Evolutionary conservation across 2,888 invertebrate species (phyloP).

Genomic region (Coleophora deauratella): DNA sequence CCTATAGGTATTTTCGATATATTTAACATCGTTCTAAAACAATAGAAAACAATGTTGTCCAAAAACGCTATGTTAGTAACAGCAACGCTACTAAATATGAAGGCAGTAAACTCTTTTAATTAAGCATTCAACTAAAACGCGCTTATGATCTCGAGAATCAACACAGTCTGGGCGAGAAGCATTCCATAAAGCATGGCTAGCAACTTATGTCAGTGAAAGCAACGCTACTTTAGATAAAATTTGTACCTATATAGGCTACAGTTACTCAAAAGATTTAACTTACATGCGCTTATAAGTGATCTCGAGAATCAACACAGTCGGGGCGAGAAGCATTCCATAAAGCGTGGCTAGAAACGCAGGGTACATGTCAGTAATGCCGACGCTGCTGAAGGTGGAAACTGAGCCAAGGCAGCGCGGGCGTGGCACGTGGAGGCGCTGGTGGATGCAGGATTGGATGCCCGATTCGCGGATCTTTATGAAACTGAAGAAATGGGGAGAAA

Average conservation of each 20-base stretch:
- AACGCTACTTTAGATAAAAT: too few relatives aligned
- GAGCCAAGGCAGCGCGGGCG: constrained; percentile 73
- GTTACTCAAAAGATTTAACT: constrained; percentile 1
- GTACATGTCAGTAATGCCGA: constrained; percentile 72
- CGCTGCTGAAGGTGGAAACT: constrained; percentile 75
- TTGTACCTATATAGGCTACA: too few relatives aligned
- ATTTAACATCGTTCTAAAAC: too few relatives aligned
- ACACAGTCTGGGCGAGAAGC: constrained; percentile 46
- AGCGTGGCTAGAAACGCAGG: constrained; percentile 67
- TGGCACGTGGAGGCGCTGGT: constrained; percentile 72
- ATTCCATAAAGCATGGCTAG: constrained; percentile 64
- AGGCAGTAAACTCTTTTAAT: too few relatives aligned
- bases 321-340: constrained; percentile 56
- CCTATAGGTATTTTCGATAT: too few relatives aligned
- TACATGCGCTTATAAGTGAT: constrained; percentile 19
- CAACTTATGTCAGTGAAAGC: too few relatives aligned
- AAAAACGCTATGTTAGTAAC: too few relatives aligned
- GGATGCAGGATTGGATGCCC: constrained; percentile 65
- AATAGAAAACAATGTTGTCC: too few relatives aligned
- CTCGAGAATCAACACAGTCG: constrained; percentile 50
- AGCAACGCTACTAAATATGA: too few relatives aligned
- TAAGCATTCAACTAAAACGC: constrained; percentile 6
- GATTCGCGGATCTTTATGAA: constrained; percentile 68
- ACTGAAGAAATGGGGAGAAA: too few relatives aligned
- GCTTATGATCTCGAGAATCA: constrained; percentile 42